A percentile compares a stretch with the other conserved stretches of the same genome.
These are phyloP conservation scores for Philereme transversata DNA, from an alignment of 2,888 invertebrate species.

Conservation along the genomic window DNA sequence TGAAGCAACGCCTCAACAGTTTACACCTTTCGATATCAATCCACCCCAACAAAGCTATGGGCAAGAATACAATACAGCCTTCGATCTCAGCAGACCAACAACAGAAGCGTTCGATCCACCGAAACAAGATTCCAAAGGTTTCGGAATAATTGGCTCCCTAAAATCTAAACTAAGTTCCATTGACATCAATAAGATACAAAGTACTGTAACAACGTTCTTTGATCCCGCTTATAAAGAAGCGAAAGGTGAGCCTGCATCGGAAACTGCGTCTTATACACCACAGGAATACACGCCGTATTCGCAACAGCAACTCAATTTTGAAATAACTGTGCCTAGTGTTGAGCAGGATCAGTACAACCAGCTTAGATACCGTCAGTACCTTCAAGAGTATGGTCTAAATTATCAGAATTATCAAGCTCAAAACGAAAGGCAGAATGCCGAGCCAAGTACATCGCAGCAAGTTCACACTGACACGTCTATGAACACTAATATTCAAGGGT, in stretches of 20 bases:
- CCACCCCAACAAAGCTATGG: constrained; percentile 39
- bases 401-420: constrained; percentile 41
- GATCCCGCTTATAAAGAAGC: constrained; percentile 71
- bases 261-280: constrained; percentile 40
- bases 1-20: constrained; percentile 44
- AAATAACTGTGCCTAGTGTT: constrained; percentile 56
- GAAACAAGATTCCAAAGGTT: constrained; percentile 60
- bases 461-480: constrained; percentile 13
- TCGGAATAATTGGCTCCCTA: constrained; percentile 75
- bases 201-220: constrained; percentile 75
- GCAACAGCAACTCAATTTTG: constrained; percentile 50
- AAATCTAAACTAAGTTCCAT: constrained; percentile 74
- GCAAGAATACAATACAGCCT: constrained; percentile 57
- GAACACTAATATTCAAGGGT: constrained; percentile 14
- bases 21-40: constrained; percentile 39
- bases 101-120: constrained; percentile 56
- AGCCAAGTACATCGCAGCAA: constrained; percentile 21
- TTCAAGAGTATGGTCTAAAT: constrained; percentile 23
- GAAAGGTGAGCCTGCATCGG: constrained; percentile 42
- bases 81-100: constrained; percentile 67
- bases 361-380: constrained; percentile 27
- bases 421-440: constrained; percentile 35
- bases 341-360: constrained; percentile 37
- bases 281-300: constrained; percentile 37
- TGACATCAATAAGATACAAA: constrained; percentile 77